Percentiles rank a stretch among this genome's conserved stretches.
These are phyloP conservation scores for Carabus problematicus DNA, from an alignment of 2,888 invertebrate genomes.

Conservation along the genomic window DNA sequence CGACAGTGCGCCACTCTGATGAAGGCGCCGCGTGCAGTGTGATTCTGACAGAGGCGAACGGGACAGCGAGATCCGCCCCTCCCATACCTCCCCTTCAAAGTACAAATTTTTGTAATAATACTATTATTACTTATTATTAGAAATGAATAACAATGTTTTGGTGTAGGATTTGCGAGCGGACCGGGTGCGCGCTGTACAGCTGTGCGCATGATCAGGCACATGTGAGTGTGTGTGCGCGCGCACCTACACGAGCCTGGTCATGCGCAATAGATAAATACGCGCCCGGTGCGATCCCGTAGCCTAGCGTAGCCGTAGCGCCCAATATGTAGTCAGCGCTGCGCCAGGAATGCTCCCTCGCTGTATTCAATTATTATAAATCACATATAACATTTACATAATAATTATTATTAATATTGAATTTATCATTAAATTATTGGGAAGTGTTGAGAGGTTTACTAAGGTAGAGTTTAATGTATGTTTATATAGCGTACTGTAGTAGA, in stretches of 20 bases:
- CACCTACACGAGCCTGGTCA: background rate
- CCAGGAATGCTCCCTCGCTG: conserved; percentile 57
- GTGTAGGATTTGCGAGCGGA: conserved; percentile 52
- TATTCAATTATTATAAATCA: conserved; percentile 55
- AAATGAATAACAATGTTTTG: conserved; percentile 55
- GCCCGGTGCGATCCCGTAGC: conserved; percentile 11
- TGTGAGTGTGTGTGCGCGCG: background rate
- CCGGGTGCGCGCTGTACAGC: conserved; percentile 31
- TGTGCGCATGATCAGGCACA: background rate
- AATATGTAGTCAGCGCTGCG: conserved; percentile 36
- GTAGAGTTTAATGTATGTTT: conserved; percentile 60
- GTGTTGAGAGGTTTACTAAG: conserved; percentile 58
- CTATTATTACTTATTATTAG: conserved; percentile 51
- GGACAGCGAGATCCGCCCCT: conserved; percentile 20
- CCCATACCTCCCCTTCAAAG: conserved; percentile 54
- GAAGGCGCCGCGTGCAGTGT: background rate
- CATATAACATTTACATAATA: conserved; percentile 41
- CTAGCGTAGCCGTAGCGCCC: conserved; percentile 35
- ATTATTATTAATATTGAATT: conserved; percentile 43
- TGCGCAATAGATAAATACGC: conserved; percentile 1
- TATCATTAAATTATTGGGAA: conserved; percentile 55
- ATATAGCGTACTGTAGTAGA: conserved; percentile 60
- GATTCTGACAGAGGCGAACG: conserved; percentile 13
- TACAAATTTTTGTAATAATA: conserved; percentile 57
- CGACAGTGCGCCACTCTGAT: background rate